Evolutionary conservation across 2,888 invertebrate genomes (phyloP).

Genomic region (Nematopogon swammerdamellus): DNA sequence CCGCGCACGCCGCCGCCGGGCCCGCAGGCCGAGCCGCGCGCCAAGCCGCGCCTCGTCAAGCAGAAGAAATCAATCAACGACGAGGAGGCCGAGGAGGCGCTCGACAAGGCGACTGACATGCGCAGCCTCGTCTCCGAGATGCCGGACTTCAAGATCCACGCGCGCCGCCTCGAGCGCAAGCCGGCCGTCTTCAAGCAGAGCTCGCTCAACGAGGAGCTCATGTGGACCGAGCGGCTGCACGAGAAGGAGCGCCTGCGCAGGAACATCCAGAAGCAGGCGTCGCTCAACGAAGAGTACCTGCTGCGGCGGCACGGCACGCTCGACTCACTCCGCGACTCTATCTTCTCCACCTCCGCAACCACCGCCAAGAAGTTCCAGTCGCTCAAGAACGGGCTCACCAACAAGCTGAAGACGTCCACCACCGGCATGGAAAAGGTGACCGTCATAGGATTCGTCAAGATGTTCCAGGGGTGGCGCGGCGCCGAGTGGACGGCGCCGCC

Average conservation of each 20-base stretch:
- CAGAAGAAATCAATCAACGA: slow-evolving; percentile 83
- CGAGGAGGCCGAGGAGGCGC: slow-evolving; percentile 63
- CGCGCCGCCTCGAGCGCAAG: slow-evolving; percentile 38
- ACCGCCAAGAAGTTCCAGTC: slow-evolving; percentile 74
- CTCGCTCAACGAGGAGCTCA: slow-evolving; percentile 84
- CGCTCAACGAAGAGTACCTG: slow-evolving; percentile 82
- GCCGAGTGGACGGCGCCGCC: slow-evolving; percentile 41
- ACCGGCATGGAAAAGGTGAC: slow-evolving; percentile 82
- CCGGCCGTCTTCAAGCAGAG: slow-evolving; percentile 75
- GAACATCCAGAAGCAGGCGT: slow-evolving; percentile 87
- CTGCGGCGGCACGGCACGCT: slow-evolving; percentile 64
- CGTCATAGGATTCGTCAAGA: slow-evolving; percentile 77
- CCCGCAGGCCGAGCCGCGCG: slow-evolving; percentile 55
- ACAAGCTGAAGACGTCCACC: slow-evolving; percentile 78
- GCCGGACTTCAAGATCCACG: slow-evolving; percentile 62
- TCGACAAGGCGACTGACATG: slow-evolving; percentile 68
- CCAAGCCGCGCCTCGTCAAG: slow-evolving; percentile 73
- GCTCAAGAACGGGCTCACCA: slow-evolving; percentile 78
- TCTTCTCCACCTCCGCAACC: slow-evolving; percentile 67
- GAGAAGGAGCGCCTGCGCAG: slow-evolving; percentile 80
- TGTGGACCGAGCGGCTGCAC: slow-evolving; percentile 79
- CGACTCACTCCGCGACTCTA: slow-evolving; percentile 68
- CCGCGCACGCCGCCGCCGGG: slow-evolving; percentile 44
- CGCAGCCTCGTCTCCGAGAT: slow-evolving; percentile 61
- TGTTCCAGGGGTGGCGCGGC: slow-evolving; percentile 78